Conservation (phyloP, 2,113 vertebrate species). For the Phoxinus phoxinus region DNA sequence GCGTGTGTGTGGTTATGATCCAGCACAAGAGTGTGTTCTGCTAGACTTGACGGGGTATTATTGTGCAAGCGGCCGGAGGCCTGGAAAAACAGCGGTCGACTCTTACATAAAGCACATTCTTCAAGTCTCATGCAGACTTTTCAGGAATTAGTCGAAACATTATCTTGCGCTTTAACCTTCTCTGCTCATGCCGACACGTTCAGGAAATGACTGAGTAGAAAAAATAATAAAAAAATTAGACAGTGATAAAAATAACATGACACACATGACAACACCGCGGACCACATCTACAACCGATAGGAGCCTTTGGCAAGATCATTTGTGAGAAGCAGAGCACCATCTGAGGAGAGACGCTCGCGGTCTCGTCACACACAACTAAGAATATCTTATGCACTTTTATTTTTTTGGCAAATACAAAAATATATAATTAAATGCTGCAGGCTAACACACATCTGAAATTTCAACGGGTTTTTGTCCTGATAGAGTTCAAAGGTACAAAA, state of each 20-base stretch:
- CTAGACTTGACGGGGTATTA: not conserved
- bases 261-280: not conserved
- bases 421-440: not conserved
- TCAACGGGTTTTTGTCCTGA: no score
- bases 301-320: conserved; percentile 4
- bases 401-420: not conserved
- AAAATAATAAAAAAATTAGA: conserved; percentile 22
- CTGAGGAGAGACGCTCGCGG: conserved; percentile 9
- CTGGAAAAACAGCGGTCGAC: not conserved
- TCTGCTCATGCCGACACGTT: not conserved
- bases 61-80: conserved; percentile 4
- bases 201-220: conserved; percentile 40
- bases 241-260: conserved; percentile 39
- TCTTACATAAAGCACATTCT: conserved; percentile 8
- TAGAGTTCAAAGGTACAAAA: not conserved
- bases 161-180: not conserved
- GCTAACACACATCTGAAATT: not conserved
- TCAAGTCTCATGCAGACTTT: conserved; percentile 13
- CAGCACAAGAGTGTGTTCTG: conserved; percentile 2
- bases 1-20: conserved; percentile 2
- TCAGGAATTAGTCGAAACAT: not conserved
- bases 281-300: not conserved
- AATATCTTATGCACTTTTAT: not conserved
- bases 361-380: not conserved
- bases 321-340: conserved; percentile 13